Percentiles rank a stretch among this genome's conserved stretches.
Evolutionary conservation across 2,113 vertebrate species (phyloP).

Genomic region (Amia ocellicauda): DNA sequence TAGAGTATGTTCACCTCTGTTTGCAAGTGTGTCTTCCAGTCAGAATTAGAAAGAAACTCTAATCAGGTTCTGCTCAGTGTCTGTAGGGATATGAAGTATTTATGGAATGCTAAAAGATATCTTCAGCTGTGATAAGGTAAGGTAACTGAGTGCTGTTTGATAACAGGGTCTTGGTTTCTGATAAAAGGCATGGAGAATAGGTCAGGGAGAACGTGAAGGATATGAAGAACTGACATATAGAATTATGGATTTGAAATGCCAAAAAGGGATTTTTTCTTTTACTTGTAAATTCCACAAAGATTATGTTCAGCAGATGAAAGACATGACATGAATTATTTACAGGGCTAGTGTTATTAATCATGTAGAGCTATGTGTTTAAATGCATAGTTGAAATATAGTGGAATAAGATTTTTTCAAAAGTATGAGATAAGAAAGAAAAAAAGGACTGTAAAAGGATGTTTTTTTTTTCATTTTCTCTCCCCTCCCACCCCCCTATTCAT

Average conservation of each 20-base stretch:
- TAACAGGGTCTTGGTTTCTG: slow-evolving; percentile 6
- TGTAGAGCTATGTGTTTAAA: neutral
- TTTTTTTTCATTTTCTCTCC: too few species aligned
- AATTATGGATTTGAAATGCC: slow-evolving; percentile 19
- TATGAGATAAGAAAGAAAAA: too few species aligned
- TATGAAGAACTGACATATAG: neutral
- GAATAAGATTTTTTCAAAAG: slow-evolving; percentile 29
- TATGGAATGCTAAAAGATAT: neutral
- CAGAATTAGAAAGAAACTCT: too few species aligned
- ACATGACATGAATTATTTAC: neutral
- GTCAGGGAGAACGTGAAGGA: neutral
- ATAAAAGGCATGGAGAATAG: neutral
- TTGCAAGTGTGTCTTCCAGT: too few species aligned
- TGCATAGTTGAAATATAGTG: slow-evolving; percentile 4
- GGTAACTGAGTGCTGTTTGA: neutral
- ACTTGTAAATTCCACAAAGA: slow-evolving; percentile 18
- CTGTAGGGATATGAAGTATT: slow-evolving; percentile 1
- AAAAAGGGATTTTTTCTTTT: slow-evolving; percentile 1
- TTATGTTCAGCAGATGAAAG: neutral
- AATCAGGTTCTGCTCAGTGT: too few species aligned
- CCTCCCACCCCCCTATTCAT: too few species aligned
- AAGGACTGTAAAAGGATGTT: too few species aligned
- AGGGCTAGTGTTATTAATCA: neutral
- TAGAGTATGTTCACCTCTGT: too few species aligned
- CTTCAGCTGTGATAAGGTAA: neutral